Evolutionary conservation across 2,797 vertebrate genomes (phyloP), one percentile per base, ranked within the genome.

Genomic region (Cercopithecus petaurista): DNA sequence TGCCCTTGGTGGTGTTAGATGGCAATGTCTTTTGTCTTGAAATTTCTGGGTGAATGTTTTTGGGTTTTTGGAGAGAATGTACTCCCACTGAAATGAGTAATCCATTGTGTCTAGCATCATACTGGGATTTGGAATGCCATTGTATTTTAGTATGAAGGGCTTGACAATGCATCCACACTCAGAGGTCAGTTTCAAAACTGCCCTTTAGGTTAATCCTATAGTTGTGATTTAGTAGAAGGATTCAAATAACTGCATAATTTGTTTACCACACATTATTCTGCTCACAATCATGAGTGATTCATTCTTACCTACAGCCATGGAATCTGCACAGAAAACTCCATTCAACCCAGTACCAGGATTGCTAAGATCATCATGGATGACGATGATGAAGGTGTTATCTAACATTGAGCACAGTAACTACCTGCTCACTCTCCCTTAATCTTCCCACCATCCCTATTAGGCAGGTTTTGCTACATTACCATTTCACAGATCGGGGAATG

Each of bases 21-120:
- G 55, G 57, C 84, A 93, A 59, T 91, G 36, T 52, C 88, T 91
- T 89, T 48, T 73, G 36, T 72, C 77, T 73, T 90, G 67, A 55
- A 95, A 84, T 73, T 92, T 96, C 41, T 84, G 36, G 75, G 48
- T 36, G 43, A 84, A 93, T 76, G 28, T 81, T 93, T 93, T 50
- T 14, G 39, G 57, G 72, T 11, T 87, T 97, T 88, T 13, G 36
- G 77, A 94, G 57, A 73, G 87, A 96, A 87, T 52, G 86, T 84
- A 82, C 67, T 96, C 84, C 87, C 84, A 92, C 28, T 57, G 50
- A 94, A 84, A 75, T 95, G 91, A 96, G 76, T 95, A 76, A 93
- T 88, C 85, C 87, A 85, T 76, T 93, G 80, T 77, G 81, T 61
- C 72, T 95, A 87, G 87, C 88, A 76, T 80, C 90, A 87, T 64